phyloP scores from a whole-genome alignment of 2,888 invertebrate genomes.

The Ramazzottius varieornatus region DNA sequence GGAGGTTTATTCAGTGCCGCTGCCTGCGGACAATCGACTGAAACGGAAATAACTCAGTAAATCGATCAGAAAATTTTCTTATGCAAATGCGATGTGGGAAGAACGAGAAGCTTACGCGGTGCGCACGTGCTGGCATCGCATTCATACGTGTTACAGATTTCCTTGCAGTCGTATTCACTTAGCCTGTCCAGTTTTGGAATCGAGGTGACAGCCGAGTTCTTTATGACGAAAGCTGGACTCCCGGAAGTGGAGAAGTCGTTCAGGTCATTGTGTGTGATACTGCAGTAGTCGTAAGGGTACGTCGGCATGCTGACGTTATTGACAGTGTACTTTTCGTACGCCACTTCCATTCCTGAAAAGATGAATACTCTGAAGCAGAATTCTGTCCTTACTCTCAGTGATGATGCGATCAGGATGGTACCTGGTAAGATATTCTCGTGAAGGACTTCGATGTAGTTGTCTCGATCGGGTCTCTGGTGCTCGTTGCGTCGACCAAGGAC shows the following conservation, averaged over 20 bases:
- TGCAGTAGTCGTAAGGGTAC: constrained; percentile 2
- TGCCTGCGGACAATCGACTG: background rate
- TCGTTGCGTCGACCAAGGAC: background rate
- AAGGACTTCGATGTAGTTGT: background rate
- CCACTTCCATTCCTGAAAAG: background rate
- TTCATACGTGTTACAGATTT: background rate
- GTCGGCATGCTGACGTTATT: background rate
- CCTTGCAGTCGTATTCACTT: constrained; percentile 1
- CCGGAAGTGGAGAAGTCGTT: background rate
- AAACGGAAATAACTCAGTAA: too few relatives aligned
- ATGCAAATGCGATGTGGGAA: too few relatives aligned
- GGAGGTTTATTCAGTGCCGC: background rate
- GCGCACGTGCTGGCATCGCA: background rate
- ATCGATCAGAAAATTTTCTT: too few relatives aligned
- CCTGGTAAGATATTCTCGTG: background rate
- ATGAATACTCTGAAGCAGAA: background rate
- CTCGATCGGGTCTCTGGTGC: background rate
- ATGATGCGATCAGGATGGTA: too few relatives aligned
- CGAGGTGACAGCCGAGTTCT: background rate
- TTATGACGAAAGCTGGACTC: background rate
- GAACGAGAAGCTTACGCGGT: background rate
- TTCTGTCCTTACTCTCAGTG: too few relatives aligned
- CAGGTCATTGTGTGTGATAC: background rate
- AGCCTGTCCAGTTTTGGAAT: background rate
- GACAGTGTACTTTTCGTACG: background rate